These are phyloP conservation scores for Drosophila eohydei DNA, from an alignment of 2,888 invertebrate genomes.

Conservation along the genomic window DNA sequence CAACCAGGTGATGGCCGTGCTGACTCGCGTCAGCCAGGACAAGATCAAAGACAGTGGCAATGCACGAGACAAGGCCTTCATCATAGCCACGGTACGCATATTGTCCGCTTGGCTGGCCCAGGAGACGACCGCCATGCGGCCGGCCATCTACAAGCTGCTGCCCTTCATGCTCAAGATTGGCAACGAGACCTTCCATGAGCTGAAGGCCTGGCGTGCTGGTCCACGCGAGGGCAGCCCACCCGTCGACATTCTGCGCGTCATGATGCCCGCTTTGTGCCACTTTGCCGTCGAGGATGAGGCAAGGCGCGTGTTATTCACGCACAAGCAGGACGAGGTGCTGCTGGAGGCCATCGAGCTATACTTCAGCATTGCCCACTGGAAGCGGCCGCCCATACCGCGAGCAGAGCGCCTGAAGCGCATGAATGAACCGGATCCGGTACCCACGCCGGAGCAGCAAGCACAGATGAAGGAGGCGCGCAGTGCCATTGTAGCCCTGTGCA, in stretches of 20 bases:
- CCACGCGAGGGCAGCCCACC: slow-evolving; percentile 86
- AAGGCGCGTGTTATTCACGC: slow-evolving; percentile 90
- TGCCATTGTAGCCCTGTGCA: slow-evolving; percentile 95
- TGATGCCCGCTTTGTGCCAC: slow-evolving; percentile 95
- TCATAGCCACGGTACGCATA: slow-evolving; percentile 94
- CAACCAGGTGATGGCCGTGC: slow-evolving; percentile 90
- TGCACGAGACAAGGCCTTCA: slow-evolving; percentile 90
- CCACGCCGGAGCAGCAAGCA: slow-evolving; percentile 90
- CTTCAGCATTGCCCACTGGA: slow-evolving; percentile 94
- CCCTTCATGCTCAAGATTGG: slow-evolving; percentile 92
- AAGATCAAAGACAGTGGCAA: slow-evolving; percentile 90
- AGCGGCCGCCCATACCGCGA: slow-evolving; percentile 92
- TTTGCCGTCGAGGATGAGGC: slow-evolving; percentile 96
- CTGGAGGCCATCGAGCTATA: slow-evolving; percentile 92
- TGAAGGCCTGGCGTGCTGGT: slow-evolving; percentile 89
- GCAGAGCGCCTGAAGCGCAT: slow-evolving; percentile 91
- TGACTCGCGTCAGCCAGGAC: slow-evolving; percentile 90
- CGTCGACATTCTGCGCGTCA: slow-evolving; percentile 91
- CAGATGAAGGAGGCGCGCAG: slow-evolving; percentile 93
- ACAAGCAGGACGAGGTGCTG: slow-evolving; percentile 92
- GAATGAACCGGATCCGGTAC: slow-evolving; percentile 91
- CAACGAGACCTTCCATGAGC: slow-evolving; percentile 93
- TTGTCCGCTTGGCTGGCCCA: slow-evolving; percentile 95
- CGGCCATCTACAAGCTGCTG: slow-evolving; percentile 91
- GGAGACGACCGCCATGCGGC: slow-evolving; percentile 94